Evolutionary conservation across 2,113 vertebrate species (phyloP).

Genomic region (Xiphophorus maculatus): DNA sequence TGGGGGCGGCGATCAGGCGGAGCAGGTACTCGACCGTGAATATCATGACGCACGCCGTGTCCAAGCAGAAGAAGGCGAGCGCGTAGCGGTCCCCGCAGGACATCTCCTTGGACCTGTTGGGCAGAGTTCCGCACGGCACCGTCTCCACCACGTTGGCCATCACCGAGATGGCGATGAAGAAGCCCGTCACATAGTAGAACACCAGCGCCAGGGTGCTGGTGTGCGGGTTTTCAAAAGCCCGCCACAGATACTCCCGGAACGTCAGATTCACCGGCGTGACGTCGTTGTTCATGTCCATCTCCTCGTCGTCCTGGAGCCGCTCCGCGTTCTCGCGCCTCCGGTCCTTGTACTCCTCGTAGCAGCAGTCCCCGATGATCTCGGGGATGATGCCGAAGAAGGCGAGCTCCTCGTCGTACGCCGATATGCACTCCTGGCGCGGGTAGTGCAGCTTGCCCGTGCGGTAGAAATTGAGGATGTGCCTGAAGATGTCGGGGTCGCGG

Average conservation of each 20-base stretch:
- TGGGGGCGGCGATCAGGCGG: conserved; percentile 92
- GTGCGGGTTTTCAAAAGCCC: conserved; percentile 98
- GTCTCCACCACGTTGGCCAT: conserved; percentile 98
- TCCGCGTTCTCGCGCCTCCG: conserved; percentile 93
- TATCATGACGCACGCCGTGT: conserved; percentile 99
- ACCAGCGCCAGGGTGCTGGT: conserved; percentile 97
- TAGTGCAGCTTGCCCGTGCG: conserved; percentile 98
- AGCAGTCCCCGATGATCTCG: conserved; percentile 98
- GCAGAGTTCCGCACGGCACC: conserved; percentile 89
- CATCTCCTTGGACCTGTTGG: conserved; percentile 86
- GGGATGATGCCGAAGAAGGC: conserved; percentile 98
- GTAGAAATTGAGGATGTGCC: conserved; percentile 97
- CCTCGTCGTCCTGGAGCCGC: conserved; percentile 93
- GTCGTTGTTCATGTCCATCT: conserved; percentile 86
- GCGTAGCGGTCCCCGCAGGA: conserved; percentile 96
- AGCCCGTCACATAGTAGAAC: conserved; percentile 98
- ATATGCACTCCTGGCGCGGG: conserved; percentile 97
- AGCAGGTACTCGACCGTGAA: conserved; percentile 97
- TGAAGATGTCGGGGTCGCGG: conserved; percentile 97
- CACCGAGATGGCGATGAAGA: conserved; percentile 99
- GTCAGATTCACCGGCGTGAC: conserved; percentile 87
- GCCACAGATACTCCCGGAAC: conserved; percentile 91
- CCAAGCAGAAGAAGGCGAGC: conserved; percentile 97
- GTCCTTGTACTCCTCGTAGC: conserved; percentile 99
- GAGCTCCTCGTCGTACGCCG: conserved; percentile 96